Percentiles rank a stretch among this genome's conserved stretches.
Evolutionary conservation across 1,140 invertebrate genomes (phyloP).

Genomic region (Drosophila yakuba): DNA sequence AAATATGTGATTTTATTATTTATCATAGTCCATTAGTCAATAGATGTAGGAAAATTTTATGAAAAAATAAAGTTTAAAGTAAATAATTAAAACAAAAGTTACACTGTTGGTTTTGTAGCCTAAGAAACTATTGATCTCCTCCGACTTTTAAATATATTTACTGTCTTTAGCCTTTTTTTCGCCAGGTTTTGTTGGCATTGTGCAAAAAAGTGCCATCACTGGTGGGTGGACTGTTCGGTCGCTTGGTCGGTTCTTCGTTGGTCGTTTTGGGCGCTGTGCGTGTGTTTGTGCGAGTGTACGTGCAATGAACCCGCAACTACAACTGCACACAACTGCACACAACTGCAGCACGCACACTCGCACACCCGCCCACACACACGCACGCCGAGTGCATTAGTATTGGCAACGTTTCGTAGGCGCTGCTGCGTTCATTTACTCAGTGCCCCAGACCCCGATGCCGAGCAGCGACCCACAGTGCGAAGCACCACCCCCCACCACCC

Average conservation of each 20-base stretch:
- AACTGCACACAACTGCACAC: conserved; percentile 55
- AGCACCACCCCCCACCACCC: conserved; percentile 1
- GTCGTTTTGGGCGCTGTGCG: conserved; percentile 52
- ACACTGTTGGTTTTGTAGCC: too few species aligned
- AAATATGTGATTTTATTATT: too few species aligned
- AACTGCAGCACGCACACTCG: conserved; percentile 40
- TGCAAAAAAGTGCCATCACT: conserved; percentile 11
- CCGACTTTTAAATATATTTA: background rate
- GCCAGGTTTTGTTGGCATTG: background rate
- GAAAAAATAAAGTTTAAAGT: too few species aligned
- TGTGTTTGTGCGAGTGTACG: conserved; percentile 50
- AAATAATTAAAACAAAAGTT: too few species aligned
- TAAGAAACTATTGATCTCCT: too few species aligned
- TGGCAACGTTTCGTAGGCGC: conserved; percentile 35
- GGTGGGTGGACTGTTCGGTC: conserved; percentile 19
- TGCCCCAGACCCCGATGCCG: conserved; percentile 46
- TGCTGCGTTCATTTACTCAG: conserved; percentile 39
- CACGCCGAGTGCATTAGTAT: conserved; percentile 7
- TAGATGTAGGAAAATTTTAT: too few species aligned
- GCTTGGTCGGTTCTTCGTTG: conserved; percentile 48
- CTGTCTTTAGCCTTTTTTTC: background rate
- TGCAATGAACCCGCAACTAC: conserved; percentile 73
- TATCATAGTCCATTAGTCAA: too few species aligned
- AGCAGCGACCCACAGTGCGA: conserved; percentile 19
- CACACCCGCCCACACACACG: conserved; percentile 20